Percentiles rank a stretch among this genome's conserved stretches.
phyloP scores from a whole-genome alignment of 2,113 vertebrate genomes.

The Centropus bengalensis region DNA sequence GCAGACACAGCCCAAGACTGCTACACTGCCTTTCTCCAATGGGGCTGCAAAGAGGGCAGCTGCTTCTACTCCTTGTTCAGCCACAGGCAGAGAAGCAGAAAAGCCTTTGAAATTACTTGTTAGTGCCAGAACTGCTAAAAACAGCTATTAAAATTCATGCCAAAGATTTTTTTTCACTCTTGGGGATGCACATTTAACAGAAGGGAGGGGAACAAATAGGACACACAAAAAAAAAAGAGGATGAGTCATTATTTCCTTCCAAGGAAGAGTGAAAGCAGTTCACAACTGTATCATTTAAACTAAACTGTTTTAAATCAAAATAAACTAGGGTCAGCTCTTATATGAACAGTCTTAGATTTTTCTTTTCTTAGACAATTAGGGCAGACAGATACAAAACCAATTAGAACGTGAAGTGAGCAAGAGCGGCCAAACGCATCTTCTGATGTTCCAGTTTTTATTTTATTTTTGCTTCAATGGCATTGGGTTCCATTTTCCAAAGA shows the following conservation, averaged over 20 bases:
- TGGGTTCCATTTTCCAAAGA: not conserved
- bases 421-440: not conserved
- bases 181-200: not conserved
- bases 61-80: not conserved
- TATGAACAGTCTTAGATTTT: not conserved
- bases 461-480: not conserved
- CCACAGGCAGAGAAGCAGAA: not conserved
- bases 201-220: not conserved
- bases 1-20: not conserved
- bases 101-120: not conserved
- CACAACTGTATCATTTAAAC: not conserved
- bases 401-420: not conserved
- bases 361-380: not conserved
- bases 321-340: not conserved
- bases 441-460: not conserved
- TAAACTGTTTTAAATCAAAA: conserved; percentile 6
- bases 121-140: not conserved
- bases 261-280: not conserved
- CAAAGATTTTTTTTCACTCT: not conserved
- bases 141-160: not conserved
- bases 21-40: accelerated
- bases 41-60: not conserved
- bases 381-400: not conserved
- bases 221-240: not conserved
- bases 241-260: not conserved